phyloP scores from a whole-genome alignment of 1,140 invertebrate species.

The Cepaea nemoralis region DNA sequence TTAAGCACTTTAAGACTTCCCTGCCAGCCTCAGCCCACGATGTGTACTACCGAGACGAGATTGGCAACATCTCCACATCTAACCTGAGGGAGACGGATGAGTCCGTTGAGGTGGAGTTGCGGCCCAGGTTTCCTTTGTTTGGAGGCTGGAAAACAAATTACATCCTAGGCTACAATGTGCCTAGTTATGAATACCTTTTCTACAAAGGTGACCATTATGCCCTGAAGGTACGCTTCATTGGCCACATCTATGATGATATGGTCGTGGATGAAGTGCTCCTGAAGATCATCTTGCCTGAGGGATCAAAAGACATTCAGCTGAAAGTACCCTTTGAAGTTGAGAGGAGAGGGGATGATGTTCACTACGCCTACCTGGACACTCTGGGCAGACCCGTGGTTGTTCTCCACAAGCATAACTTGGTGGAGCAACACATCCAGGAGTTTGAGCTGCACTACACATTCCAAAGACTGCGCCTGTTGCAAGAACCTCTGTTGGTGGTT shows the following conservation, averaged over 20 bases:
- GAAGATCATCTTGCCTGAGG: constrained; percentile 95
- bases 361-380: constrained; percentile 96
- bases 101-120: constrained; percentile 92
- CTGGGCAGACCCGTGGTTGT: constrained; percentile 90
- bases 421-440: constrained; percentile 97
- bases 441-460: constrained; percentile 88
- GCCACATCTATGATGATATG: constrained; percentile 98
- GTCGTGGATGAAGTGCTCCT: constrained; percentile 90
- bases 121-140: constrained; percentile 96
- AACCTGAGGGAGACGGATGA: constrained; percentile 89
- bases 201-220: constrained; percentile 84
- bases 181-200: constrained; percentile 95
- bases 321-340: constrained; percentile 86
- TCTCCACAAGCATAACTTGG: constrained; percentile 88
- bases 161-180: constrained; percentile 96
- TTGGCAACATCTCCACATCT: constrained; percentile 99
- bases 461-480: constrained; percentile 84
- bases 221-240: constrained; percentile 91
- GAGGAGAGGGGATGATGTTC: constrained; percentile 81
- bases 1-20: constrained; percentile 93
- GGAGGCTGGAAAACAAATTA: constrained; percentile 99
- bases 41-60: constrained; percentile 96
- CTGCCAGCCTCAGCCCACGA: constrained; percentile 91
- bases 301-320: constrained; percentile 84
- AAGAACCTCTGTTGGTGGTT: constrained; percentile 91